Conservation (phyloP, 2,113 vertebrate genomes). For the Theristicus caerulescens region DNA sequence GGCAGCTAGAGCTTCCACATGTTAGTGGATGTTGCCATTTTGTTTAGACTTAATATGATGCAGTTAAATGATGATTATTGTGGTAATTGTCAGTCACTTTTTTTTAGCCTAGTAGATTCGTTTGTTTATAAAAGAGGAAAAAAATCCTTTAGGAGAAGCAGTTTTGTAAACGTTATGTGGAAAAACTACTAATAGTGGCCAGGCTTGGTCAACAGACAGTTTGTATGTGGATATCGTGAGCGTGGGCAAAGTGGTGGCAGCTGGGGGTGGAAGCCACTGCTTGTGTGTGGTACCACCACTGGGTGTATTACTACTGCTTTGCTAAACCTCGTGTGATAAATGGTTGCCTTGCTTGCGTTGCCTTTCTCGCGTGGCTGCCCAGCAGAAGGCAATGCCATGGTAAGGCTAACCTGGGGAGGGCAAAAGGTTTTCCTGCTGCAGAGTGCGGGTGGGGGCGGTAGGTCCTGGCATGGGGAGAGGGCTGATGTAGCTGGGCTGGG, state of each 20-base stretch:
- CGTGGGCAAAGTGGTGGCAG: accelerated
- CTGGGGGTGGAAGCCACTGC: neutral
- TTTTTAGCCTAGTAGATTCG: neutral
- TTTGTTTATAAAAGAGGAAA: neutral
- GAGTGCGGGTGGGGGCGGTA: accelerated
- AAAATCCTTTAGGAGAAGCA: neutral
- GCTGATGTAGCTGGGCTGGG: neutral
- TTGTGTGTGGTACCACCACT: accelerated
- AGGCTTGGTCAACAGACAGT: accelerated
- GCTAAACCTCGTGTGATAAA: neutral
- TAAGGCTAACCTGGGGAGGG: neutral
- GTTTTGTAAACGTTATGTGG: neutral
- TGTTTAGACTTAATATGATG: neutral
- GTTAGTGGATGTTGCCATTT: neutral
- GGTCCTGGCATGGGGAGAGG: neutral
- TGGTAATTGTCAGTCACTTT: neutral
- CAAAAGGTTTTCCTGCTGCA: neutral
- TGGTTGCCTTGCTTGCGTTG: too few relatives aligned
- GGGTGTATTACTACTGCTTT: neutral
- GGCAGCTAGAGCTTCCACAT: accelerated
- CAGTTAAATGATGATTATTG: neutral
- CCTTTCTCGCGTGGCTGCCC: neutral
- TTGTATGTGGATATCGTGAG: neutral
- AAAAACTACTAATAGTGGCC: neutral
- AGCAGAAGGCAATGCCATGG: neutral